A percentile compares a stretch with the other conserved stretches of the same genome.
These are phyloP conservation scores for Mustela nigripes DNA, from an alignment of 2,113 vertebrate species.

Conservation along the genomic window DNA sequence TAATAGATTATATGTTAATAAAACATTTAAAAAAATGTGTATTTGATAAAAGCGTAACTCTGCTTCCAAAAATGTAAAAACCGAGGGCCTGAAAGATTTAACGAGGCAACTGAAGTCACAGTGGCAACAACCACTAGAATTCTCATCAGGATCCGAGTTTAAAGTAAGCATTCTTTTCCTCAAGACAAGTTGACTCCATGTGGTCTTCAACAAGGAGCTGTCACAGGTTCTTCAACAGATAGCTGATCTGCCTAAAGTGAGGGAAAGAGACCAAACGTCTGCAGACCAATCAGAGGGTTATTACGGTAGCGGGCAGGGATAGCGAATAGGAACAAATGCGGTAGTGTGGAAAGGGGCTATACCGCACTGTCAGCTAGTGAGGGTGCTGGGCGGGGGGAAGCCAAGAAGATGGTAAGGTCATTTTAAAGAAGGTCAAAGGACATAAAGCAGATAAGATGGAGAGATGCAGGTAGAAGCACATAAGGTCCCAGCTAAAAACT, in stretches of 20 bases:
- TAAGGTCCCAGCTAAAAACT: neutral
- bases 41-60: neutral
- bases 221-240: neutral
- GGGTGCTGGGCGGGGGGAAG: neutral
- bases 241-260: neutral
- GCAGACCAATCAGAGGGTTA: neutral
- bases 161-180: constrained; percentile 17
- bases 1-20: no score
- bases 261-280: constrained; percentile 4
- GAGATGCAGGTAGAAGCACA: neutral
- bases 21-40: neutral
- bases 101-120: neutral
- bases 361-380: neutral
- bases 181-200: constrained; percentile 13
- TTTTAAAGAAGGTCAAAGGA: neutral
- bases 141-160: neutral
- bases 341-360: neutral
- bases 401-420: neutral
- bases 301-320: neutral
- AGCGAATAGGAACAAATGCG: constrained; percentile 12
- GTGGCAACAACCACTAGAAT: neutral
- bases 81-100: neutral
- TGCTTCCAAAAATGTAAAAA: constrained; percentile 5
- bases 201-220: constrained; percentile 40
- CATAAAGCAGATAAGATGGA: neutral